phyloP scores from a whole-genome alignment of 2,888 invertebrate species.

The Azorinus chamasolen region DNA sequence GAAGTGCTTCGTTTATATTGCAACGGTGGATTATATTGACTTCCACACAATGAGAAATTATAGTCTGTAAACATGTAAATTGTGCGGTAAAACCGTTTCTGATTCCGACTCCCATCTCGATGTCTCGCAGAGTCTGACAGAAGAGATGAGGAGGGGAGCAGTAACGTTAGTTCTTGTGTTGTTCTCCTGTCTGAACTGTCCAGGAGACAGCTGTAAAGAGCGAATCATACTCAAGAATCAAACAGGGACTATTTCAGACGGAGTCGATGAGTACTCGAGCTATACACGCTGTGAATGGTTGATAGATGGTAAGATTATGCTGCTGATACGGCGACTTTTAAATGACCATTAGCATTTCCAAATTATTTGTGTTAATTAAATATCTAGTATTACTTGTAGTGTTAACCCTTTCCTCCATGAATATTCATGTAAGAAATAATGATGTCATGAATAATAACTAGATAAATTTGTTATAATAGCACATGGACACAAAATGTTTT shows the following conservation, averaged over 20 bases:
- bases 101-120: slow-evolving; percentile 33
- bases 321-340: too few relatives aligned
- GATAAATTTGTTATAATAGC: too few relatives aligned
- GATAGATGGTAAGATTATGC: slow-evolving; percentile 91
- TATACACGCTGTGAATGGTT: slow-evolving; percentile 94
- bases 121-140: slow-evolving; percentile 38
- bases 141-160: slow-evolving; percentile 45
- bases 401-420: too few relatives aligned
- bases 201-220: slow-evolving; percentile 36
- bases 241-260: slow-evolving; percentile 52
- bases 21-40: not conserved
- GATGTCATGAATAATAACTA: too few relatives aligned
- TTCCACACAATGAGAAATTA: not conserved
- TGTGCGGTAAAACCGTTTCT: slow-evolving; percentile 7
- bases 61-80: slow-evolving; percentile 3
- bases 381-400: too few relatives aligned
- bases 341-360: too few relatives aligned
- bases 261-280: slow-evolving; percentile 48
- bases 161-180: slow-evolving; percentile 9
- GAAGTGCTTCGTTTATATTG: not conserved
- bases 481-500: too few relatives aligned
- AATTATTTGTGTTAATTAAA: too few relatives aligned
- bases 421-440: too few relatives aligned
- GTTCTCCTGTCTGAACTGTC: slow-evolving; percentile 14
- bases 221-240: slow-evolving; percentile 47